phyloP scores from a whole-genome alignment of 2,113 vertebrate genomes.

The Anseranas semipalmata region DNA sequence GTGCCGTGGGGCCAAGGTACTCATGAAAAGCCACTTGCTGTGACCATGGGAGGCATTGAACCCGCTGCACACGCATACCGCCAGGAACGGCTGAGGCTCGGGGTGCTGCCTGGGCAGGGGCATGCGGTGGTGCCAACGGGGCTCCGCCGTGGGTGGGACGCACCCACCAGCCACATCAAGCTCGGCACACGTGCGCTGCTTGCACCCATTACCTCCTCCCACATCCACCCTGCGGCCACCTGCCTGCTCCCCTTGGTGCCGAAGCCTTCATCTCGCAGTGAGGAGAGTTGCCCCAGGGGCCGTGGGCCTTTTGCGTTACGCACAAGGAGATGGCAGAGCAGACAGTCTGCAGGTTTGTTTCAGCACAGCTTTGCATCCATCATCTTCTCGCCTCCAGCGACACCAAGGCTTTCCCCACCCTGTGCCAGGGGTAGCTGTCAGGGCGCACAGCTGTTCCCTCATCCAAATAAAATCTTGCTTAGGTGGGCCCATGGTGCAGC shows the following conservation, averaged over 20 bases:
- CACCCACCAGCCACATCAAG: accelerated
- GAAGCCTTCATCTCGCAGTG: neutral
- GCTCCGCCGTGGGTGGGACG: neutral
- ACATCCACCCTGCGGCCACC: accelerated
- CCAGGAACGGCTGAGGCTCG: neutral
- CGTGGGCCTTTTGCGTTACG: too few species aligned
- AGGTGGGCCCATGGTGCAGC: neutral
- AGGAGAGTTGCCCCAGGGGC: neutral
- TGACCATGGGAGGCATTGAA: neutral
- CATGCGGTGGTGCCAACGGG: neutral
- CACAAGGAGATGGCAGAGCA: neutral
- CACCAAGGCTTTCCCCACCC: neutral
- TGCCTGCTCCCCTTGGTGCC: accelerated
- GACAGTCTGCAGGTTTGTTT: neutral
- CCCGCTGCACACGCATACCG: neutral
- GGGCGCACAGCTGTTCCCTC: neutral
- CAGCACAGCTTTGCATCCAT: neutral
- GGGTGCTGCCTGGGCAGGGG: neutral
- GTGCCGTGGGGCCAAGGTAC: neutral
- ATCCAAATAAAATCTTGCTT: neutral
- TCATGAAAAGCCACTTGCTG: neutral
- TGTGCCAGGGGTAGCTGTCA: neutral
- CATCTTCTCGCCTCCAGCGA: neutral
- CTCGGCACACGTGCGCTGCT: accelerated
- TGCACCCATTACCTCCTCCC: accelerated